Evolutionary conservation across 2,888 invertebrate species (phyloP), one percentile per base, ranked within the genome.

Genomic region (Scotopteryx bipunctaria): DNA sequence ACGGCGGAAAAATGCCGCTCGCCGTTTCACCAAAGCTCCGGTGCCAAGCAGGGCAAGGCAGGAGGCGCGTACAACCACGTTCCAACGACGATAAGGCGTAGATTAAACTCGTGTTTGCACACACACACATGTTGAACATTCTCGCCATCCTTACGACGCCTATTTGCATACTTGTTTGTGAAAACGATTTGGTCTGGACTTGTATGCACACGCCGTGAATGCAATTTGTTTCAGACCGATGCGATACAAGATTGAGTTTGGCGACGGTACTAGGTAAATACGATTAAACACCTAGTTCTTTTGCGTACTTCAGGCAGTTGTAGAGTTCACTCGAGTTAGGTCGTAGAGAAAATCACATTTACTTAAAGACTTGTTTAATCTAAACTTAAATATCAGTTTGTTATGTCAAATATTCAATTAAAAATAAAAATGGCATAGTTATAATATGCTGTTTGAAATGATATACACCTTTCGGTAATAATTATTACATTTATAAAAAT

Each of bases 61-160:
- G 38, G 35, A 40, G 36, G 27, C 47, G 33, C 46, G 29, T 59
- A 44, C 41, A 50, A 32, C 49, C 48, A 43, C 59, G 55, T 54
- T 56, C 40, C 67, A 65, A 64, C 66, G 66, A 70, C 79, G 86
- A 86, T 86, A 86, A 85, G 82, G 83, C 79, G 78, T 73, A 87
- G 87, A 88, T 87, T 87, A 87, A 86, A 86, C 83, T 73, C 73
- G 67, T 85, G 86, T 86, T 86, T 84, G 75, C 84, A 71, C 79
- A 79, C 85, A 80, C 81, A 55, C 83, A 84, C 81, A 82, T 85
- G 83, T 83, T 86, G 80, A 81, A 80, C 84, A 82, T 85, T 82
- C 84, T 69, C 77, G 66, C 73, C 75, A 74, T 75, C 76, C 73
- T 82, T 81, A 67, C 73, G 71, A 75, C 71, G 73, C 78, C 75